Base-by-base conservation (phyloP, 2,113 vertebrate genomes). In the Ctenodactylus gundi region DNA sequence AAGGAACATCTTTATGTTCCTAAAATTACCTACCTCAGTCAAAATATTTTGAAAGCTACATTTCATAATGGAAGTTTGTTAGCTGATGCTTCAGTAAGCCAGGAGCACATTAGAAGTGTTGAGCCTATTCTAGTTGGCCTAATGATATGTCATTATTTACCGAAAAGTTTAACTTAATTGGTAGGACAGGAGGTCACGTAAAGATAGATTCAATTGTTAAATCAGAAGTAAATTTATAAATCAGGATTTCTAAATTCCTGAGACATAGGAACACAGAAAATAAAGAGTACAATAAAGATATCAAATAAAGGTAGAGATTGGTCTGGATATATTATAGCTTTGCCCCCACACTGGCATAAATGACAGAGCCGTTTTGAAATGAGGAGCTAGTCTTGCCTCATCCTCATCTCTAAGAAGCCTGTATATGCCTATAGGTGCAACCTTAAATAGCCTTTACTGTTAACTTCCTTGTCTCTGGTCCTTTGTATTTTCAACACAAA, bases 11-110 rank as follows among this genome's bases (percentile, higher is more conserved):
- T 89, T 87, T 70, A 82, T 68, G 81, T 68, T 44, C 20, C n/a
- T 65, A 17, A 67, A 64, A 49, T 83, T 36, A 87, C 21, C 49
- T 67, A 39, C 57, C 20, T 55, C 41, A 6, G 72, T 92, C 90
- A 85, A 90, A 94, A 95, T 93, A 91, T 90, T 93, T 88, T 93
- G 85, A 94, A 96, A 90, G 49, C 46, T 90, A 55, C 55, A 23
- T 53, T 53, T 84, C 58, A 86, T 55, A 34, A 88, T 46, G 65
- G 90, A 92, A 78, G 12, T 62, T 91, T 75, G 82, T 88, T 93
- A 93, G 53, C 6, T 89, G 25, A 7, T 20, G 67, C n/a, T 90
- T 93, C 67, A 70, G 31, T 70, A 77, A 80, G 21, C n/a, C 21
- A 49, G 7, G 8, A 86, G 11, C 20, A 17, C 36, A 70, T 82